A percentile compares a stretch with the other conserved stretches of the same genome.
Evolutionary conservation across 2,888 invertebrate genomes (phyloP).

Genomic region (Heliconius cydno): DNA sequence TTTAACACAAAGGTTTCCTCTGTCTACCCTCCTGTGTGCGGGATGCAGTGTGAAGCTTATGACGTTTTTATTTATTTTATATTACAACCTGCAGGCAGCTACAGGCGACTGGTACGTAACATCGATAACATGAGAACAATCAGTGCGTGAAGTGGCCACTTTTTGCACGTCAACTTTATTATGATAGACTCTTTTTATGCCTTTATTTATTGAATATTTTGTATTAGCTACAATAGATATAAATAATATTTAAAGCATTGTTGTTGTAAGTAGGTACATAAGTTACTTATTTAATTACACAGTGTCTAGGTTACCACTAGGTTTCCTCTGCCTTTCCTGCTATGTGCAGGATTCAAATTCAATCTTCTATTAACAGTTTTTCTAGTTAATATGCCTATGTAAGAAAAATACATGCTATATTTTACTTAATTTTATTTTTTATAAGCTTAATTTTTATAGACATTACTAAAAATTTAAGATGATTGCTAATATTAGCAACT

Average conservation of each 20-base stretch:
- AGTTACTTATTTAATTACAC: too few relatives aligned
- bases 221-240: background rate
- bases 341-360: background rate
- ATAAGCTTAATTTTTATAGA: background rate
- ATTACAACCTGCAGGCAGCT: background rate
- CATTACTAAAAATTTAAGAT: too few relatives aligned
- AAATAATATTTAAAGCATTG: background rate
- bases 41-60: too few relatives aligned
- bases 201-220: slow-evolving; percentile 2
- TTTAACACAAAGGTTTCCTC: too few relatives aligned
- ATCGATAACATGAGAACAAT: slow-evolving; percentile 31
- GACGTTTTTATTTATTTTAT: background rate
- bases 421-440: background rate
- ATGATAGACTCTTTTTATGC: slow-evolving; percentile 14
- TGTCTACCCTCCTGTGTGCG: too few relatives aligned
- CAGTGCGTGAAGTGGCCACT: slow-evolving; percentile 30
- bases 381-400: background rate
- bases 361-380: background rate
- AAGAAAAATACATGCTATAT: too few relatives aligned
- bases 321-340: too few relatives aligned
- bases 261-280: too few relatives aligned
- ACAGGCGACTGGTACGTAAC: slow-evolving; percentile 21
- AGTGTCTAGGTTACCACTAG: too few relatives aligned
- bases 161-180: slow-evolving; percentile 12
- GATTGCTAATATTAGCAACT: background rate